Evolutionary conservation across 2,113 vertebrate genomes (phyloP), one percentile per base, ranked within the genome.

Genomic region (Hippocampus zosterae): DNA sequence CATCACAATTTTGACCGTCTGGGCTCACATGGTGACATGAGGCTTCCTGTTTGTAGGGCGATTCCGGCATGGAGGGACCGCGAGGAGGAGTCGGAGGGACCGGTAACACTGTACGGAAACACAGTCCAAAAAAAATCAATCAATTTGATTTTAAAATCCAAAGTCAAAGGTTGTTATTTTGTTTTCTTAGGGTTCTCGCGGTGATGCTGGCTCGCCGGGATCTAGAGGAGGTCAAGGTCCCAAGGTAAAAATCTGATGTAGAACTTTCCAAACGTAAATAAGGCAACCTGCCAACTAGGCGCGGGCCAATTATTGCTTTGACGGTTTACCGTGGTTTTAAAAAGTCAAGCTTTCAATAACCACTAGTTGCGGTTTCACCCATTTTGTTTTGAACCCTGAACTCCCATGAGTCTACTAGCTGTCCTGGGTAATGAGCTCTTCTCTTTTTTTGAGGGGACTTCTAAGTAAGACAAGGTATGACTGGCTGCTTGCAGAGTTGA

Each of bases 61-160:
- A 85, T 29, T 2, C 78, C 3, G 91, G 88, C 8, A 84, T 92
- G 69, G 81, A 85, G 50, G 91, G 91, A 7, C 86, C 91, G 1
- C 82, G 44, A 1, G 90, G 92, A 71, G 87, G 87, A 84, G 85
- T 79, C 15, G 93, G 92, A 27, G 42, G 29, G 27, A 60, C 70
- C 57, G 91, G 90, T 48, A 74, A 88, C 61, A 80, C 70, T 70
- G 93, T 93, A 81, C 85, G 85, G 56, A 75, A 73, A 50, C 8
- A 6, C 25, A 67, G 3, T 46, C 13, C n/a, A n/a, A 5, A 46
- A 27, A 3, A 12, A 12, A 33, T 62, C 33, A 19, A 16, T 46
- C 23, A 46, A 18, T 46, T 18, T 19, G n/a, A 52, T 5, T 67
- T 42, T 60, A 33, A 18, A 9, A 8, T 9, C 12, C 12, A 18